Percentiles rank a stretch among this genome's conserved stretches.
phyloP scores from a whole-genome alignment of 2,888 invertebrate genomes.

The Ophraella communa region DNA sequence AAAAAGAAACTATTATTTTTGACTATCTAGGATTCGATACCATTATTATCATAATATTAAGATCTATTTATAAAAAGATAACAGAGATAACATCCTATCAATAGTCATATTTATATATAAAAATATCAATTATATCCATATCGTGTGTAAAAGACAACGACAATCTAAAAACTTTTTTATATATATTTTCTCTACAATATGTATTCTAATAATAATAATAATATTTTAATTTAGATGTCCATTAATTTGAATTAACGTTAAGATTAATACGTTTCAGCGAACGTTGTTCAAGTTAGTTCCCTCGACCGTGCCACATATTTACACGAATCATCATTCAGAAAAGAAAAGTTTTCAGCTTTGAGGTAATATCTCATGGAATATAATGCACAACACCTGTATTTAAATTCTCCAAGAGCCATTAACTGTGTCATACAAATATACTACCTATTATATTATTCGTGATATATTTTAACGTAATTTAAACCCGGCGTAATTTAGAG shows the following conservation, averaged over 20 bases:
- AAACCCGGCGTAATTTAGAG: slow-evolving; percentile 36
- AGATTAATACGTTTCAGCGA: neutral
- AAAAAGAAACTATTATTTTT: neutral
- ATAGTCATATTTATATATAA: no score
- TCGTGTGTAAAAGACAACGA: no score
- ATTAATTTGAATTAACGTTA: neutral
- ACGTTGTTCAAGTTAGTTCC: neutral
- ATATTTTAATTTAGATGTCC: neutral
- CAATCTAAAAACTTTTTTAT: no score
- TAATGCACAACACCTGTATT: slow-evolving; percentile 44
- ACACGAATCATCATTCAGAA: slow-evolving; percentile 6
- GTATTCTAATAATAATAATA: neutral
- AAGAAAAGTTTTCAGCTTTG: slow-evolving; percentile 11
- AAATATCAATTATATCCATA: no score
- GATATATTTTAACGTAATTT: slow-evolving; percentile 41
- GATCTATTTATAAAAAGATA: neutral
- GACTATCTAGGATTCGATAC: no score
- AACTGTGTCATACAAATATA: slow-evolving; percentile 41
- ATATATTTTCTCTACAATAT: neutral
- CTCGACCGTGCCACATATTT: neutral
- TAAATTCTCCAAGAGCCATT: slow-evolving; percentile 44
- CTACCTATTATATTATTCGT: slow-evolving; percentile 42
- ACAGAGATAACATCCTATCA: neutral
- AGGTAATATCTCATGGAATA: slow-evolving; percentile 35
- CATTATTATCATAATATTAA: neutral